Evolutionary conservation across 2,113 vertebrate species (phyloP).

Genomic region (Spizaetus ornatus): DNA sequence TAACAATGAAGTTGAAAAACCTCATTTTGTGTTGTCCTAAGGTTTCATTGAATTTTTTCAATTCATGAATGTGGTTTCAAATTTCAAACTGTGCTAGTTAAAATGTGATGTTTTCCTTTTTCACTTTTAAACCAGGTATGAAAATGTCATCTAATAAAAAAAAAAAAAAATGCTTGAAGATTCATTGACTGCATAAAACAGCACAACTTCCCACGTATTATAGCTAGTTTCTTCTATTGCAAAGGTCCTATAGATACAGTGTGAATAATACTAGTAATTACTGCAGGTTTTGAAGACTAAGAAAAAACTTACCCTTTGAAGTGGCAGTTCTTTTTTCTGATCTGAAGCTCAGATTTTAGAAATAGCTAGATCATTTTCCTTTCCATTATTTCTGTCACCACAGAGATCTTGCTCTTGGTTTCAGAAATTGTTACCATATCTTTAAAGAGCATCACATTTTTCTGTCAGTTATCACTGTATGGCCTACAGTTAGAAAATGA

Average conservation of each 20-base stretch:
- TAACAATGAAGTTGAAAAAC: background rate
- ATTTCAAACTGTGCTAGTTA: background rate
- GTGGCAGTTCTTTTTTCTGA: background rate
- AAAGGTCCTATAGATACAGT: background rate
- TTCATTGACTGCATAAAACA: background rate
- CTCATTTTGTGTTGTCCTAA: background rate
- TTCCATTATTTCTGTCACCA: background rate
- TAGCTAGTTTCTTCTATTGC: background rate
- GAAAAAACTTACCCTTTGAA: background rate
- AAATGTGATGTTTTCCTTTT: background rate
- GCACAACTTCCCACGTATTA: background rate
- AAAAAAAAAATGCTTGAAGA: background rate
- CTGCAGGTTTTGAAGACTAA: background rate
- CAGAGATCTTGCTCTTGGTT: background rate
- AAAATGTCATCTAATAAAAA: background rate
- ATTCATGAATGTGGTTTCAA: background rate
- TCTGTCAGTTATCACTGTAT: background rate
- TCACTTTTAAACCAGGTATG: background rate
- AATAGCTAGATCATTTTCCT: background rate
- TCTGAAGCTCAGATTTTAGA: background rate
- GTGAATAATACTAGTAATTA: slow-evolving; percentile 46
- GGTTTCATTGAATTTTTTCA: background rate
- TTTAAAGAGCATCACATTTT: background rate
- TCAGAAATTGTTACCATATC: background rate
- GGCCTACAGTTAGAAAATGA: background rate